Conservation (phyloP, 1,140 invertebrate genomes). For the Pomacea maculata region DNA sequence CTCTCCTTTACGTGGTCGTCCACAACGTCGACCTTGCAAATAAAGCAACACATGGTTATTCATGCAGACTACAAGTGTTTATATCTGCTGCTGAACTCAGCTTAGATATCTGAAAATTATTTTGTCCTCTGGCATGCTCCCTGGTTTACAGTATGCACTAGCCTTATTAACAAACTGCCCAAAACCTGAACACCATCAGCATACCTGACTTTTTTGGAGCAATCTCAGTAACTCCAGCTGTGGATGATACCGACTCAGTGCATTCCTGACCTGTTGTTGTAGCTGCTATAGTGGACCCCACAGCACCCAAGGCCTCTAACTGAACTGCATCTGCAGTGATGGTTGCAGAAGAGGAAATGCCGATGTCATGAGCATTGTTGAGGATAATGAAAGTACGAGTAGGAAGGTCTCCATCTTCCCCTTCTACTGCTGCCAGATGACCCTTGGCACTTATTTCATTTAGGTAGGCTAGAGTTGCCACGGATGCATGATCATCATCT, state of each 20-base stretch:
- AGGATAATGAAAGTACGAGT: conserved; percentile 35
- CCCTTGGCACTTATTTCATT: conserved; percentile 24
- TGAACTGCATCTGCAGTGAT: conserved; percentile 6
- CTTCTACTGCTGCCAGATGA: conserved; percentile 6
- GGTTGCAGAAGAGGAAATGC: neutral
- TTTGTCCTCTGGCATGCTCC: no score
- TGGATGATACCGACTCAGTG: neutral
- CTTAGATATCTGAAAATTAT: neutral
- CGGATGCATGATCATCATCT: conserved; percentile 11
- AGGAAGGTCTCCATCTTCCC: neutral
- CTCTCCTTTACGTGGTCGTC: conserved; percentile 42
- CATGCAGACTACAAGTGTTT: neutral
- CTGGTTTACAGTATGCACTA: neutral
- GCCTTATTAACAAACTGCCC: neutral
- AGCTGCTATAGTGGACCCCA: neutral
- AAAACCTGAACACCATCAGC: neutral
- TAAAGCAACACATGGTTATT: neutral
- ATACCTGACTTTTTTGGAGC: neutral
- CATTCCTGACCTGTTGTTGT: neutral
- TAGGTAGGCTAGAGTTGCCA: conserved; percentile 25
- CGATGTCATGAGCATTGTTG: conserved; percentile 9
- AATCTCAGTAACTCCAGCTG: no score
- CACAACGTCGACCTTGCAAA: conserved; percentile 32
- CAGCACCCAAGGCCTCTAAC: neutral
- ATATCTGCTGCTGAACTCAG: neutral